These are phyloP conservation scores for Pangasianodon hypophthalmus DNA, from an alignment of 2,113 vertebrate species.

Conservation along the genomic window DNA sequence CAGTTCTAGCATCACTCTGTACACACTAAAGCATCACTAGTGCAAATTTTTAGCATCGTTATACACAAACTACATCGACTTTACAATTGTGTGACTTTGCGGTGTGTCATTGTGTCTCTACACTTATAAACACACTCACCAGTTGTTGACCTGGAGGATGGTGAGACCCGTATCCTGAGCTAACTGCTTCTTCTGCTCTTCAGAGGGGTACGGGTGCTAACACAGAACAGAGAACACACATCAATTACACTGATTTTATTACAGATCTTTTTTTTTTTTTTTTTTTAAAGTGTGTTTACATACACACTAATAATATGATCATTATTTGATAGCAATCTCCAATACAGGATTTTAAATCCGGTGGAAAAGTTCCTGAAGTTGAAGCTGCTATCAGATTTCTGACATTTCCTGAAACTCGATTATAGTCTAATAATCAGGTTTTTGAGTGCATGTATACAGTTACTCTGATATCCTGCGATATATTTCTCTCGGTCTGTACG, in stretches of 20 bases:
- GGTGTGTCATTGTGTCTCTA: not conserved
- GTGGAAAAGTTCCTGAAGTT: not conserved
- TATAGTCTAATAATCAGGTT: no score
- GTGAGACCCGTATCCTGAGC: constrained; percentile 94
- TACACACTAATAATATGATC: not conserved
- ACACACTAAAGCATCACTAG: not conserved
- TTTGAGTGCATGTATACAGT: not conserved
- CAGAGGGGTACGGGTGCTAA: constrained; percentile 94
- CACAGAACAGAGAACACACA: constrained; percentile 61
- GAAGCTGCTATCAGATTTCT: not conserved
- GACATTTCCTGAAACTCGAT: not conserved
- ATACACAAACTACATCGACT: not conserved
- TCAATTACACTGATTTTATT: not conserved
- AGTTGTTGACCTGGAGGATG: constrained; percentile 98
- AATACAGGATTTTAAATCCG: not conserved
- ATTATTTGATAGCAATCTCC: not conserved
- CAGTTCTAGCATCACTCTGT: not conserved
- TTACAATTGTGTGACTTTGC: not conserved
- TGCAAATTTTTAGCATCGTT: not conserved
- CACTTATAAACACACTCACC: constrained; percentile 75
- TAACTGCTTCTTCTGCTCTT: constrained; percentile 98
- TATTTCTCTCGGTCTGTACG: not conserved
- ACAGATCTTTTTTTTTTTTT: not conserved
- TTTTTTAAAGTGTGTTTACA: not conserved
- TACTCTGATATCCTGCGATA: not conserved